Conservation (phyloP, 2,888 invertebrate genomes). For the Lissonota sp. region DNA sequence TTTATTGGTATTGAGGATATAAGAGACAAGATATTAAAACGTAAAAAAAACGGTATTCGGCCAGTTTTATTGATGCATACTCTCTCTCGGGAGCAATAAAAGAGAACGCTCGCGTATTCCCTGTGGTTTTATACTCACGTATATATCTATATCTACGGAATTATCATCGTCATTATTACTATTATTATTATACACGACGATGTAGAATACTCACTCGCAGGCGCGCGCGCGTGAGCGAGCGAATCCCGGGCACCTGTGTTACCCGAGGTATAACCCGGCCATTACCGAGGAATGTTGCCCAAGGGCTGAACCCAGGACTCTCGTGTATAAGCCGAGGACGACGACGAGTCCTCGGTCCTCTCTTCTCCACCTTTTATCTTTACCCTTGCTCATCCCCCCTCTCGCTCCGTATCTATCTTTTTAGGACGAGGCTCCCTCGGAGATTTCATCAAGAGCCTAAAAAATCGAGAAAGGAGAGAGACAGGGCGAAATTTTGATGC, state of each 20-base stretch:
- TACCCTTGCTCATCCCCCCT: too few species aligned
- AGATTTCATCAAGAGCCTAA: slow-evolving; percentile 22
- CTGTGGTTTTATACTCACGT: not conserved
- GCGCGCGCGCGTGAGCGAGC: slow-evolving; percentile 52
- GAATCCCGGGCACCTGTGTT: slow-evolving; percentile 81
- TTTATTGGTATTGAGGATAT: slow-evolving; percentile 11
- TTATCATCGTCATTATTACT: too few species aligned
- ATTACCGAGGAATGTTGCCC: slow-evolving; percentile 83
- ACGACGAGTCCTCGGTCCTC: slow-evolving; percentile 21
- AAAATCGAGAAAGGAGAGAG: not conserved
- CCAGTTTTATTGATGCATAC: slow-evolving; percentile 55
- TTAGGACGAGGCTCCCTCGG: slow-evolving; percentile 14
- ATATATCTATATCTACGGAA: slow-evolving; percentile 12
- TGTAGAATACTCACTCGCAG: slow-evolving; percentile 26
- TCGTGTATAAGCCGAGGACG: slow-evolving; percentile 30
- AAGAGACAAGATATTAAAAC: slow-evolving; percentile 1
- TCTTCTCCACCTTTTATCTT: slow-evolving; percentile 8
- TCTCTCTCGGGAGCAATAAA: slow-evolving; percentile 36
- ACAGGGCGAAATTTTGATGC: slow-evolving; percentile 11
- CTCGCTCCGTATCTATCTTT: not conserved
- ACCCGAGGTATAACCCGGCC: slow-evolving; percentile 81
- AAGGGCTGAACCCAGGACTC: slow-evolving; percentile 77
- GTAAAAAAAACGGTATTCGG: slow-evolving; percentile 37
- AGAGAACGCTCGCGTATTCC: slow-evolving; percentile 7
- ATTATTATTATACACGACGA: not conserved